These are phyloP conservation scores for Meloe dianella DNA, from an alignment of 2,888 invertebrate genomes.

Conservation along the genomic window DNA sequence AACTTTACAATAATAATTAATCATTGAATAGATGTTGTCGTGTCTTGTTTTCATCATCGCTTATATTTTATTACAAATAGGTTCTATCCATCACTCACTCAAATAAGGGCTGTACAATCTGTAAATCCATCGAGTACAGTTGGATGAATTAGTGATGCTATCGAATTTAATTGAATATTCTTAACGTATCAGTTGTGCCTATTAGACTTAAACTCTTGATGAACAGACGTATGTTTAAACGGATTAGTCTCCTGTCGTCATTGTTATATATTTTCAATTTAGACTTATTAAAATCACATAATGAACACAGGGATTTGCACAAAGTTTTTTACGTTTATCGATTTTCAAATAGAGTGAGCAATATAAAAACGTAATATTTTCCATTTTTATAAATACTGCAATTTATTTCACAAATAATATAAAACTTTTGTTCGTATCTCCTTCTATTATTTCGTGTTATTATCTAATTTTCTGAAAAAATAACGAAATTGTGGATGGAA, in stretches of 20 bases:
- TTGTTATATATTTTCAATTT: conserved; percentile 29
- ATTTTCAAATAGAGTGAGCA: too few relatives aligned
- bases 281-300: conserved; percentile 23
- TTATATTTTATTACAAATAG: neutral
- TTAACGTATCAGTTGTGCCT: conserved; percentile 23
- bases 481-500: conserved; percentile 10
- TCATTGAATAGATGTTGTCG: neutral
- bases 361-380: too few relatives aligned
- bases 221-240: conserved; percentile 27
- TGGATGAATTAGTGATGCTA: neutral
- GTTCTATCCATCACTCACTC: neutral
- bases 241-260: conserved; percentile 21
- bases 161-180: conserved; percentile 30
- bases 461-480: conserved; percentile 5
- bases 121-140: neutral
- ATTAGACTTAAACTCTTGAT: conserved; percentile 23
- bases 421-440: neutral
- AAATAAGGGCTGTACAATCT: neutral
- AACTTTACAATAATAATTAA: conserved; percentile 1
- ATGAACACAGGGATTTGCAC: neutral
- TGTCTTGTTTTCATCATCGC: neutral
- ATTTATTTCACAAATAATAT: neutral
- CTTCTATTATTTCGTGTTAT: neutral
- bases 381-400: neutral
- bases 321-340: neutral